Evolutionary conservation across 2,113 vertebrate genomes (phyloP), one percentile per base, ranked within the genome.

Genomic region (Sterna hirundo): DNA sequence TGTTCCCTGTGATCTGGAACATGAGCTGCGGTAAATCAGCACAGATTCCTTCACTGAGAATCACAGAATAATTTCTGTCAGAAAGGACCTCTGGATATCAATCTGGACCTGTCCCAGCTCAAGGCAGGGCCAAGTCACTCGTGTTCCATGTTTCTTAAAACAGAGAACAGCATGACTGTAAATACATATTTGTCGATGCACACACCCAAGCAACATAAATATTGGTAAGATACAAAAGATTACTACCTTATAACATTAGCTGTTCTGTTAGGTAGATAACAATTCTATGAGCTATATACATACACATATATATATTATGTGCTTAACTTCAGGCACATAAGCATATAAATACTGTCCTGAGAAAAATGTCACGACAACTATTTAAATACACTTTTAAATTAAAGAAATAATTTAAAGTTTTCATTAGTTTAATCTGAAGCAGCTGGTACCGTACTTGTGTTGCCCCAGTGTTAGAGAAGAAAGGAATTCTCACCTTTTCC

Each of bases 401-500:
- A 62, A 62, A 36, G 9, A 62, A 66, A 54, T 5, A 8, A 34
- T 15, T 12, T 9, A 5, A 36, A 38, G 32, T 47, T 55, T 3
- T 26, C 29, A 14, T 44, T 26, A 6, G 3, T 54, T 91, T 42
- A 5, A 38, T 19, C 44, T 66, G 44, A 22, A 68, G 49, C 47
- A 91, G 78, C 36, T 65, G 25, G 13, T 64, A 13, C 10, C 26
- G 29, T 74, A 15, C 13, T 46, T 54, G 22, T 8, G 51, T 42
- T 27, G 10, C 44, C 77, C 57, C 44, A 42, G 36, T 23, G 18
- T 17, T 32, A 76, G 75, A 90, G 78, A 74, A 94, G 32, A 77
- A 90, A 93, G 2, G 64, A 86, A 38, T 36, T 83, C 97, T 96
- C 80, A 97, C 97, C 96, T 16, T 94, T 26, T n/a, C 7, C 65